Base-by-base conservation (phyloP, 1,140 invertebrate species). In the Spodoptera frugiperda region DNA sequence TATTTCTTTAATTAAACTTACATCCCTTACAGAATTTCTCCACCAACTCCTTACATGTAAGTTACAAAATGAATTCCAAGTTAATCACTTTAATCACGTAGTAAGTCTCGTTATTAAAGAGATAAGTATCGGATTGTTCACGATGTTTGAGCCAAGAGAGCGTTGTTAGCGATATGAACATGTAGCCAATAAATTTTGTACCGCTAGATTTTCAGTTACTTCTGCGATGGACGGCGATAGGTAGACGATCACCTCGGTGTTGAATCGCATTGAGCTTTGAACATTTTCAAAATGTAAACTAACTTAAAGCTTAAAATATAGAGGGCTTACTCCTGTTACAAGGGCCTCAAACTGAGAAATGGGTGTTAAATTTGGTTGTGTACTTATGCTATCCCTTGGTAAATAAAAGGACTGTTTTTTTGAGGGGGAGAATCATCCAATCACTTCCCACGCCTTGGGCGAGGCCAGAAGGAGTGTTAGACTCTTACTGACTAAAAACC, bases 121-220 rank as follows among this genome's bases (percentile, higher is more conserved):
- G 72, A 75, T 75, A 75, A 65, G 48, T 61, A 75, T 75, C 72
- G 57, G 44, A 30, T 53, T 51, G 57, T 74, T 57, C 48, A 53
- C 59, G 55, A 65, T 75, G 57, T 75, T 51, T 61, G 25, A 73
- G 25, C 14, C 46, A 68, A 51, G 65, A 68, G 63, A 67, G 46
- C 63, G 44, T 67, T 67, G 63, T 67, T 67, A 67, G 63, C 63
- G 44, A 68, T 51, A 68, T 53, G 49, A 68, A 68, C 65, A 48
- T 51, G 65, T 53, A 51, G 9, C 4, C 33, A 39, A 68, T 68
- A 68, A 68, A 68, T 68, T 12, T 48, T 12, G 65, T 68, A 68
- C 48, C 49, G 65, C 65, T 68, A 68, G 5, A n/a, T 10, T 53
- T 68, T 53, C 65, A 68, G 65, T 68, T 68, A 68, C 53, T 48